phyloP scores from a whole-genome alignment of 2,113 vertebrate genomes.

The Atrichornis clamosus region DNA sequence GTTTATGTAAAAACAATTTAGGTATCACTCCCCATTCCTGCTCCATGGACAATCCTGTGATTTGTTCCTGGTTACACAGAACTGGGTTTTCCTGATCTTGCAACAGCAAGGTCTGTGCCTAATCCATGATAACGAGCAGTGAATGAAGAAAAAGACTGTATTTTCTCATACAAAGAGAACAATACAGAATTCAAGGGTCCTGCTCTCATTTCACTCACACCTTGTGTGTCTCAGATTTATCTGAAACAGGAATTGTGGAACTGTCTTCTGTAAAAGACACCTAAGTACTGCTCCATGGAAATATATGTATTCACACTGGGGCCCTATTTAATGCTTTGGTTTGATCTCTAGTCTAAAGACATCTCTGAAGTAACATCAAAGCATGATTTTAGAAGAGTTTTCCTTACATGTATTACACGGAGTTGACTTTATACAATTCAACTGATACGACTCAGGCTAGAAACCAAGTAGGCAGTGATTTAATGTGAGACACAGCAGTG shows the following conservation, averaged over 20 bases:
- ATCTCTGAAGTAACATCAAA: slow-evolving; percentile 57
- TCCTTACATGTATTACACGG: slow-evolving; percentile 29
- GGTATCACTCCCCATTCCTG: not conserved
- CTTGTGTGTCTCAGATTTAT: not conserved
- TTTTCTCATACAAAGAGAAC: not conserved
- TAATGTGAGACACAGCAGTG: not conserved
- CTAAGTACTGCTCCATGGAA: not conserved
- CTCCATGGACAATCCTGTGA: not conserved
- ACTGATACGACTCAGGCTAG: not conserved
- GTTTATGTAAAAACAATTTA: slow-evolving; percentile 31
- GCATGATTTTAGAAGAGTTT: slow-evolving; percentile 10
- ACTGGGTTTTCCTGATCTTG: not conserved
- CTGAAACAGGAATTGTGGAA: not conserved
- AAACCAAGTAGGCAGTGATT: slow-evolving; percentile 8
- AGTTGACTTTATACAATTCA: slow-evolving; percentile 40
- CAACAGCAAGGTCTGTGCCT: not conserved
- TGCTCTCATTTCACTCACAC: not conserved
- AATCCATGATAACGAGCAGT: not conserved
- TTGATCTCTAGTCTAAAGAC: slow-evolving; percentile 42
- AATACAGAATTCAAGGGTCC: not conserved
- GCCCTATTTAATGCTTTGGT: slow-evolving; percentile 17
- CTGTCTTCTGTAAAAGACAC: slow-evolving; percentile 9
- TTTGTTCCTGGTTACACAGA: not conserved
- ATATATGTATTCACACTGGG: slow-evolving; percentile 8
- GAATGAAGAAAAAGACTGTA: not conserved